Evolutionary conservation across 2,113 vertebrate genomes (phyloP).

Genomic region (Callospermophilus lateralis): DNA sequence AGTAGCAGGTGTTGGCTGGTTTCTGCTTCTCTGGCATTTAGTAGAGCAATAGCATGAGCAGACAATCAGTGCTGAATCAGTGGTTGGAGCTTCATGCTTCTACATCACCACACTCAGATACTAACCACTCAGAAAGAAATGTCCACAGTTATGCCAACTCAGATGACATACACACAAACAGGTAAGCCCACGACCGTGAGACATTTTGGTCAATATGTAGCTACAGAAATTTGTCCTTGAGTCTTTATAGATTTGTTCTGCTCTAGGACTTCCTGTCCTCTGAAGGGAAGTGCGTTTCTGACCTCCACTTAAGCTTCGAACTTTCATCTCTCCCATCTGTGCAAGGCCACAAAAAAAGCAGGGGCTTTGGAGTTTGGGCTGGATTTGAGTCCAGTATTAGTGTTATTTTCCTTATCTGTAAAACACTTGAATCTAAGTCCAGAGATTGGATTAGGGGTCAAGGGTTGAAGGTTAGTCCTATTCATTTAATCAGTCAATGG

Average conservation of each 20-base stretch:
- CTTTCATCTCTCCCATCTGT: not conserved
- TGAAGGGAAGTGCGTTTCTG: not conserved
- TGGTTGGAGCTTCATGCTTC: not conserved
- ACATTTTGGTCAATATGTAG: not conserved
- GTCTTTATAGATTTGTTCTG: conserved; percentile 15
- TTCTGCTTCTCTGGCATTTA: conserved; percentile 5
- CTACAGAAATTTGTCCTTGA: not conserved
- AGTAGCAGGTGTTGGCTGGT: not conserved
- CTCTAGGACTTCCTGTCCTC: conserved; percentile 5
- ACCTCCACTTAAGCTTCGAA: not conserved
- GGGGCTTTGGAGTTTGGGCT: not conserved
- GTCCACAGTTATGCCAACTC: not conserved
- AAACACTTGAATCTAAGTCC: not conserved
- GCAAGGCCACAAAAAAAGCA: conserved; percentile 23
- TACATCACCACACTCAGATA: not conserved
- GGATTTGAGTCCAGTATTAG: not conserved
- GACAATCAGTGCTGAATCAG: not conserved
- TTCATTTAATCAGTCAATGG: conserved; percentile 14
- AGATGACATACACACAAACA: not conserved
- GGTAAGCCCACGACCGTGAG: not conserved
- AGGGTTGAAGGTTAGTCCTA: not conserved
- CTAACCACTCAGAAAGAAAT: not conserved
- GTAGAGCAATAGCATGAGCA: not conserved
- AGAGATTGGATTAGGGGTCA: conserved; percentile 14
- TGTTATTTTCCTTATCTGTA: conserved; percentile 43